A percentile compares a stretch with the other conserved stretches of the same genome.
Evolutionary conservation across 2,113 vertebrate species (phyloP).

Genomic region (Cricetomys ansorgei): DNA sequence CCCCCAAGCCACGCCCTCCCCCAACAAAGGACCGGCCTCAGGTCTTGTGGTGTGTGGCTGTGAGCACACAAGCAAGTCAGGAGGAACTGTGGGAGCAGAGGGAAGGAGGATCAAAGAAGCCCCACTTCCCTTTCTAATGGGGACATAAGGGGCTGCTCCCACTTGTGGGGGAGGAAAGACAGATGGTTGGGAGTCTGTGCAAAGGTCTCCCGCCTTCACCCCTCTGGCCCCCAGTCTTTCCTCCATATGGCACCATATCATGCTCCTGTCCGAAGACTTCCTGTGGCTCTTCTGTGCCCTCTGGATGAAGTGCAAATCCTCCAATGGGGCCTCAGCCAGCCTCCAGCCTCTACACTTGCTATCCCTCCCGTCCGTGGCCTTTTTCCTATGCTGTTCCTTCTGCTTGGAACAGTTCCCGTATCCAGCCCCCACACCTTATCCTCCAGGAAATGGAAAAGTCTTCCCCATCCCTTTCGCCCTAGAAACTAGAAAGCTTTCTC

Average conservation of each 20-base stretch:
- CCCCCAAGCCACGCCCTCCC: not conserved
- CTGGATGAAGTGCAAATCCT: not conserved
- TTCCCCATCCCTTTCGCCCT: not conserved
- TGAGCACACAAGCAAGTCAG: not conserved
- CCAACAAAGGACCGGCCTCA: not conserved
- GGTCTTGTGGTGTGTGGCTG: not conserved
- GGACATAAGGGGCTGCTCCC: not conserved
- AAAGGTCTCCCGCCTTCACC: constrained; percentile 47
- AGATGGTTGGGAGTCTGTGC: constrained; percentile 19
- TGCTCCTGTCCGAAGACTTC: not conserved
- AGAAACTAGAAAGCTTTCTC: not conserved
- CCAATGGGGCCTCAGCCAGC: not conserved
- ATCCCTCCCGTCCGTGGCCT: not conserved
- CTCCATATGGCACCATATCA: not conserved
- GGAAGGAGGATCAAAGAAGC: not conserved
- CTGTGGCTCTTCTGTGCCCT: not conserved
- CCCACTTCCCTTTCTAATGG: not conserved
- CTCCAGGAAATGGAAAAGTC: not conserved
- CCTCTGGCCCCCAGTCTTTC: constrained; percentile 22
- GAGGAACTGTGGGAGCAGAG: not conserved
- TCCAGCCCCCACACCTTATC: not conserved
- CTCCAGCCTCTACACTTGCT: not conserved
- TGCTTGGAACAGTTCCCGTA: not conserved
- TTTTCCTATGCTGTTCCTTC: not conserved
- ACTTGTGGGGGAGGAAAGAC: constrained; percentile 9